Evolutionary conservation across 2,888 invertebrate genomes (phyloP).

Genomic region (Clepsis dumicolana): DNA sequence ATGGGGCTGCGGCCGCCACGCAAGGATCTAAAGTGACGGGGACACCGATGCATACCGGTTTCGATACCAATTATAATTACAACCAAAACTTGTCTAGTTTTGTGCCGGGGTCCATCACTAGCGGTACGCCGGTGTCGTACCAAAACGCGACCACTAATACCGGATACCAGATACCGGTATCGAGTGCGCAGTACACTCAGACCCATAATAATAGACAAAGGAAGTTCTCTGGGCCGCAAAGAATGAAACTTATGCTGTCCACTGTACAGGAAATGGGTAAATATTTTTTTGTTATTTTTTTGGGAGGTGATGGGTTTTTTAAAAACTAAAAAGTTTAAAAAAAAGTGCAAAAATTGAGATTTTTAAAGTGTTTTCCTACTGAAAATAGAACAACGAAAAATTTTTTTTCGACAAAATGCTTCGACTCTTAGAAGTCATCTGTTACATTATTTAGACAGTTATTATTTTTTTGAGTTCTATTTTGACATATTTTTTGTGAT

Average conservation of each 20-base stretch:
- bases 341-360: background rate
- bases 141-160: slow-evolving; percentile 59
- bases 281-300: slow-evolving; percentile 59
- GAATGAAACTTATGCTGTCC: slow-evolving; percentile 81
- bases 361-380: too few species aligned
- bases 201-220: slow-evolving; percentile 70
- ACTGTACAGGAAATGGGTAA: slow-evolving; percentile 93
- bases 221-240: slow-evolving; percentile 86
- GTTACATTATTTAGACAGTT: too few species aligned
- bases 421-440: too few species aligned
- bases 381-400: too few species aligned
- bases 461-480: too few species aligned
- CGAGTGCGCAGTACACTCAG: slow-evolving; percentile 39
- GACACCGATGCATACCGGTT: slow-evolving; percentile 42
- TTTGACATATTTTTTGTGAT: background rate
- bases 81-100: background rate
- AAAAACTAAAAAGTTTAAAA: background rate
- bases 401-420: too few species aligned
- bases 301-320: slow-evolving; percentile 43
- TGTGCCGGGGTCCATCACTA: slow-evolving; percentile 45
- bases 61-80: slow-evolving; percentile 26
- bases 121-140: slow-evolving; percentile 44
- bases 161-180: slow-evolving; percentile 52
- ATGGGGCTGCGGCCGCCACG: slow-evolving; percentile 47
- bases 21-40: slow-evolving; percentile 45